A percentile compares a stretch with the other conserved stretches of the same genome.
These are phyloP conservation scores for Centropristis striata DNA, from an alignment of 2,113 vertebrate genomes.

Conservation along the genomic window DNA sequence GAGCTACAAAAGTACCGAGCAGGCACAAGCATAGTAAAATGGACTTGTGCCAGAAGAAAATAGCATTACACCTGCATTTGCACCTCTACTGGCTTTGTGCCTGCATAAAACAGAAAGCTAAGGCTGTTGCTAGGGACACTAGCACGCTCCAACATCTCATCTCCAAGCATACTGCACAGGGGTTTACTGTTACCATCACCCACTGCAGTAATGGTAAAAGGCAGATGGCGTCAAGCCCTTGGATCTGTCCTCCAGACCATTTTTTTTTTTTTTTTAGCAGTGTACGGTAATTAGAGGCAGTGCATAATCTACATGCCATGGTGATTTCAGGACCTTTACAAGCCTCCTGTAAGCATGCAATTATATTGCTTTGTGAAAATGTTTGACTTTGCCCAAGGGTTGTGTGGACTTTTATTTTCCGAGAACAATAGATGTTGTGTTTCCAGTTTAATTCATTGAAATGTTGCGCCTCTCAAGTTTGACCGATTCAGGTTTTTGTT, in stretches of 20 bases:
- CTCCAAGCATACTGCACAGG: constrained; percentile 26
- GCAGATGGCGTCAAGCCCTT: constrained; percentile 58
- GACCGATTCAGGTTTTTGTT: constrained; percentile 39
- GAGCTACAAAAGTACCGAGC: constrained; percentile 17
- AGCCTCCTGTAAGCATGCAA: constrained; percentile 54
- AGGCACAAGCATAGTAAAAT: constrained; percentile 30
- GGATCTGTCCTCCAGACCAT: constrained; percentile 46
- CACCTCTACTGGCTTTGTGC: constrained; percentile 36
- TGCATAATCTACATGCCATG: constrained; percentile 58
- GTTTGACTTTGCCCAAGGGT: constrained; percentile 68
- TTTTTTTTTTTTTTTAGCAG: constrained; percentile 52
- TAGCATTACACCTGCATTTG: constrained; percentile 63
- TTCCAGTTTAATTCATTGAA: constrained; percentile 44
- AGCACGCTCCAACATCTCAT: constrained; percentile 38
- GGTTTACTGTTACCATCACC: constrained; percentile 33
- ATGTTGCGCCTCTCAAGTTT: constrained; percentile 29
- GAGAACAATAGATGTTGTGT: constrained; percentile 36
- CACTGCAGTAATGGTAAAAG: constrained; percentile 45
- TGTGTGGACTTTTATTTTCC: constrained; percentile 47
- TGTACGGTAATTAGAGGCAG: constrained; percentile 57
- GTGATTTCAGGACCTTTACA: constrained; percentile 53
- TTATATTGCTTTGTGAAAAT: constrained; percentile 64
- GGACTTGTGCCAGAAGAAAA: constrained; percentile 52
- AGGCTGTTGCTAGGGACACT: constrained; percentile 15
- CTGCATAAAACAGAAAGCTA: constrained; percentile 24